Evolutionary conservation across 1,140 invertebrate genomes (phyloP), one percentile per base, ranked within the genome.

Genomic region (Zaprionus ornatus): DNA sequence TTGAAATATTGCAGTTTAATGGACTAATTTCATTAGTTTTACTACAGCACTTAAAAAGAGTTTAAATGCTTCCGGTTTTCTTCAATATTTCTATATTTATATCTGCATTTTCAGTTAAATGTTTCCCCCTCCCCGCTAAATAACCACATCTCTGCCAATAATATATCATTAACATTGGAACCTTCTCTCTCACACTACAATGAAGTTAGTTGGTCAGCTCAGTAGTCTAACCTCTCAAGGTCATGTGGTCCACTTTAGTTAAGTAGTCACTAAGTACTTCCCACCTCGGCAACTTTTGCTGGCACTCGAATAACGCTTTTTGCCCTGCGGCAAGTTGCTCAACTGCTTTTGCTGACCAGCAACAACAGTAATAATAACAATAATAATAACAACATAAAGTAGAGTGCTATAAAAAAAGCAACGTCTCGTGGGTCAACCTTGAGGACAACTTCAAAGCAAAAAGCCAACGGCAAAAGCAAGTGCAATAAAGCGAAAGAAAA

Each of bases 381-480:
- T 35, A 23, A 54, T 4, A 54, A 29, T 23, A 59, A 37, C 37
- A 60, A 62, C 40, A 42, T 42, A 42, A 17, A 42, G 40, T 42
- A 7, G 25, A 29, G 42, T 48, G 5, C 5, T 5, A 25, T 5
- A 25, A 25, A 6, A 25, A 25, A 25, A 25, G 5, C 25, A 25
- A 25, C 25, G 25, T 25, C 29, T 10, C 9, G 9, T 10, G 54
- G 50, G 50, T 67, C 63, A 79, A 59, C 63, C 74, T 73, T 77
- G 64, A 52, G 73, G 67, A 79, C 73, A 76, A 76, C 61, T 63
- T 37, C 21, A 62, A 75, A 75, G 66, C 54, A 56, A 42, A 70
- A 50, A 45, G 21, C 9, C 37, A 48, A 27, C 54, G 48, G 40
- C 52, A 35, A 59, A 59, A 76, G 62, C 74, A 77, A 73, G 63